Evolutionary conservation across 2,888 invertebrate species (phyloP), one percentile per base, ranked within the genome.

Genomic region (Hartigia nigra): DNA sequence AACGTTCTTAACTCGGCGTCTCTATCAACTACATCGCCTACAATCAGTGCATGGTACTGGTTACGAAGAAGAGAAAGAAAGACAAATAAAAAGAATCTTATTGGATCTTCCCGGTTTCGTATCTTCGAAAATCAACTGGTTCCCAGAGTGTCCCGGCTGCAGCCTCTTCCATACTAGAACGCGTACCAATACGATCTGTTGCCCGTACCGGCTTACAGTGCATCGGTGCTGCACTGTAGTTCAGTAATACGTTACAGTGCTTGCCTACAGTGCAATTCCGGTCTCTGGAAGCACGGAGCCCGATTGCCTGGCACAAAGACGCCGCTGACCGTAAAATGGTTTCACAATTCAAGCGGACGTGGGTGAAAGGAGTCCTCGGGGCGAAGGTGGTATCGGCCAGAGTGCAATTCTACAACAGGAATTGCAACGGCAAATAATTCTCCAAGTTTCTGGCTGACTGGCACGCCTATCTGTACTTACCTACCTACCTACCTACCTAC

Each of bases 401-500:
- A 85, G 82, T 81, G 83, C 84, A 85, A 86, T 85, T 82, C 82
- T 83, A 80, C 72, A 85, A 84, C 83, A 83, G 81, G 83, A 86
- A 87, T 85, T 84, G 84, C 85, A 85, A 55, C 78, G 74, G 84
- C 85, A 86, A 86, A 86, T 86, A 86, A 86, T 84, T 84, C 82
- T 70, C 78, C 79, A 76, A 23, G 23, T 55, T 23, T 55, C 55
- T 55, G 55, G 23, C 23, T 55, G 23, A 55, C 55, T 39, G 14
- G 39, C 14, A 12, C 37, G 37, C 4, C 4, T 23, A 4, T 23
- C 23, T 5, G 1, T 12, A 1, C 12, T 0, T 3, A 12, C 4
- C 14, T 1, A 14, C 39, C 14, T 23, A 39, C 23, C 23, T 39
- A 39, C 23, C 23, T 39, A 9, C 5, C 23, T 4, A 23, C 4